Evolutionary conservation across 1,140 invertebrate genomes (phyloP).

Genomic region (Microvelia longipes): DNA sequence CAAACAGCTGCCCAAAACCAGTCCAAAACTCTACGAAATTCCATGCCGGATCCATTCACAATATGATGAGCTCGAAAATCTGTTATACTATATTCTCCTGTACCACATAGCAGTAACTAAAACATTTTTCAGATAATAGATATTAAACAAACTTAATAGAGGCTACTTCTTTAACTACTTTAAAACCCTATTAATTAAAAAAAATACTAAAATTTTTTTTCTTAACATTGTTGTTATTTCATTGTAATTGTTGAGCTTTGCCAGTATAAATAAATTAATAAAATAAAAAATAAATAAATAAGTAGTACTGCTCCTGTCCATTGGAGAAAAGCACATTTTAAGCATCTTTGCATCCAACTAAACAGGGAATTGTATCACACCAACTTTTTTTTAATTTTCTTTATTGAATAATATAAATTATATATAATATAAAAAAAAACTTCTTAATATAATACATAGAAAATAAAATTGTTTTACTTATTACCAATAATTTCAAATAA

Average conservation of each 20-base stretch:
- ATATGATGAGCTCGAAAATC: slow-evolving; percentile 80
- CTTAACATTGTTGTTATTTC: too few species aligned
- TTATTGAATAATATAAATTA: neutral
- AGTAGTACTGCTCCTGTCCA: too few species aligned
- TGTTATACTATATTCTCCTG: slow-evolving; percentile 77
- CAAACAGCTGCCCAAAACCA: slow-evolving; percentile 92
- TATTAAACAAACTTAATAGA: neutral
- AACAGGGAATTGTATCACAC: too few species aligned
- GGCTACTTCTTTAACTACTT: neutral
- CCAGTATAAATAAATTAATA: too few species aligned
- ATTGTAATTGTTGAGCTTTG: too few species aligned
- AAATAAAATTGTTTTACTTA: neutral
- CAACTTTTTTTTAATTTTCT: neutral
- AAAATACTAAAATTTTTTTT: too few species aligned
- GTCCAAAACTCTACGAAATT: slow-evolving; percentile 67
- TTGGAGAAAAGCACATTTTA: too few species aligned
- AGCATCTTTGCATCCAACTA: neutral
- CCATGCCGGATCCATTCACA: slow-evolving; percentile 62
- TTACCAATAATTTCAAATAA: too few species aligned
- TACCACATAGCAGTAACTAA: slow-evolving; percentile 77
- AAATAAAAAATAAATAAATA: too few species aligned
- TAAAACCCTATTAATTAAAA: neutral
- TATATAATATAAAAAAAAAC: neutral
- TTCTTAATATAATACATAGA: too few species aligned
- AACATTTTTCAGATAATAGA: too few species aligned